Conservation (phyloP, 2,113 vertebrate species). For the Chloropsis cyanopogon region DNA sequence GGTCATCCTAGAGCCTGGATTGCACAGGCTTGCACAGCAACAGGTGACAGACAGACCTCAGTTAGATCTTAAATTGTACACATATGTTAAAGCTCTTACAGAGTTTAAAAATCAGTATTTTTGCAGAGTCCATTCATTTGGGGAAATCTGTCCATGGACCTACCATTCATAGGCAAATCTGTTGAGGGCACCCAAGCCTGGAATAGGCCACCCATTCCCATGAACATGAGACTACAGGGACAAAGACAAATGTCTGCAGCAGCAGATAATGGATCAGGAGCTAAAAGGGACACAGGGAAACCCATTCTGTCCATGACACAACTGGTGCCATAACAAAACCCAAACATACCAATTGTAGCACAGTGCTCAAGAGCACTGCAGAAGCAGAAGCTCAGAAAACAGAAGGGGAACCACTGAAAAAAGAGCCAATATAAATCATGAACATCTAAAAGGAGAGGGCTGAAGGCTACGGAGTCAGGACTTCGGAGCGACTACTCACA, state of each 20-base stretch:
- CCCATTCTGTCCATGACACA: not conserved
- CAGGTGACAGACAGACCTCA: not conserved
- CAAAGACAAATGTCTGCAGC: not conserved
- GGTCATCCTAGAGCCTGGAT: not conserved
- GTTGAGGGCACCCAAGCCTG: not conserved
- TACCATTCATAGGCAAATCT: not conserved
- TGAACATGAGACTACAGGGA: not conserved
- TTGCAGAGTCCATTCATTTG: not conserved
- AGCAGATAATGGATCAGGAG: not conserved
- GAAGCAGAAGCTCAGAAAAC: not conserved
- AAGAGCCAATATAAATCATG: accelerated
- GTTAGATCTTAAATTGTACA: not conserved
- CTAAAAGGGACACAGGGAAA: not conserved
- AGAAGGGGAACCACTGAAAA: not conserved
- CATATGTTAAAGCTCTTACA: not conserved
- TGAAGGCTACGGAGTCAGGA: not conserved
- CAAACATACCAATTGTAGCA: not conserved
- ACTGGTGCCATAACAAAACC: not conserved
- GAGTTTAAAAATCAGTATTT: not conserved
- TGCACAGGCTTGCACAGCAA: not conserved
- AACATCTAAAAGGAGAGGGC: not conserved
- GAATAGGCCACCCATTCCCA: not conserved
- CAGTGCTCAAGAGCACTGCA: not conserved
- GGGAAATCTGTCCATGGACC: not conserved
- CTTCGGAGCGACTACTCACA: not conserved